These are phyloP conservation scores for Apodemia hepburni DNA, from an alignment of 2,888 invertebrate genomes.

Conservation along the genomic window DNA sequence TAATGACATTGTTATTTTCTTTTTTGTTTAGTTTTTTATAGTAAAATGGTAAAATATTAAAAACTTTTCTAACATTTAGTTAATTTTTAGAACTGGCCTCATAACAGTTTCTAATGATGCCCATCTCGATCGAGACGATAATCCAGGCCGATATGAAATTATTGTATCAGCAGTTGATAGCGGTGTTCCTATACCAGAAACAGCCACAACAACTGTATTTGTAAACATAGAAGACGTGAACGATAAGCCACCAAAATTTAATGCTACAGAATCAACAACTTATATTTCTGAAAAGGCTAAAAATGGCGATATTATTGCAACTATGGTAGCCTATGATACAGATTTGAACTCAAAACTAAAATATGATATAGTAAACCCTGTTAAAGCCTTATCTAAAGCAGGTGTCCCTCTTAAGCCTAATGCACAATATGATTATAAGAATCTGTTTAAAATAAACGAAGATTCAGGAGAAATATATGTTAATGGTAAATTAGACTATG, in stretches of 20 bases:
- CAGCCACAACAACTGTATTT: slow-evolving; percentile 87
- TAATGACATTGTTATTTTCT: too few relatives aligned
- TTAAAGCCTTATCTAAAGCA: slow-evolving; percentile 86
- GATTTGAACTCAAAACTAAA: slow-evolving; percentile 84
- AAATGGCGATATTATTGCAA: slow-evolving; percentile 81
- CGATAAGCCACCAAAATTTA: slow-evolving; percentile 90
- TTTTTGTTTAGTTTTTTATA: too few relatives aligned
- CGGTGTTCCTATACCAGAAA: slow-evolving; percentile 86
- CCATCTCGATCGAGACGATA: slow-evolving; percentile 84
- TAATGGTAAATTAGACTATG: slow-evolving; percentile 84
- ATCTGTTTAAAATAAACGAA: slow-evolving; percentile 85
- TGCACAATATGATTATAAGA: slow-evolving; percentile 82
- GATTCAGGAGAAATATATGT: slow-evolving; percentile 85
- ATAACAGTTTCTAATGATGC: slow-evolving; percentile 87
- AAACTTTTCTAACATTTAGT: too few relatives aligned
- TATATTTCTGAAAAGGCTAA: slow-evolving; percentile 86
- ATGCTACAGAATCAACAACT: slow-evolving; percentile 81
- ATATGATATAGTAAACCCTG: slow-evolving; percentile 84
- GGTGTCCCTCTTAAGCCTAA: slow-evolving; percentile 84
- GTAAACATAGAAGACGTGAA: slow-evolving; percentile 88
- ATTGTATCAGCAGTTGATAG: slow-evolving; percentile 88
- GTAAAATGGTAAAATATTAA: too few relatives aligned
- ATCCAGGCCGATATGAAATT: slow-evolving; percentile 84
- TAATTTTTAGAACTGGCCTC: slow-evolving; percentile 79
- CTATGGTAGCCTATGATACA: slow-evolving; percentile 84